Base-by-base conservation (phyloP, 2,797 vertebrate genomes). In the Sebastes hopkinsi region DNA sequence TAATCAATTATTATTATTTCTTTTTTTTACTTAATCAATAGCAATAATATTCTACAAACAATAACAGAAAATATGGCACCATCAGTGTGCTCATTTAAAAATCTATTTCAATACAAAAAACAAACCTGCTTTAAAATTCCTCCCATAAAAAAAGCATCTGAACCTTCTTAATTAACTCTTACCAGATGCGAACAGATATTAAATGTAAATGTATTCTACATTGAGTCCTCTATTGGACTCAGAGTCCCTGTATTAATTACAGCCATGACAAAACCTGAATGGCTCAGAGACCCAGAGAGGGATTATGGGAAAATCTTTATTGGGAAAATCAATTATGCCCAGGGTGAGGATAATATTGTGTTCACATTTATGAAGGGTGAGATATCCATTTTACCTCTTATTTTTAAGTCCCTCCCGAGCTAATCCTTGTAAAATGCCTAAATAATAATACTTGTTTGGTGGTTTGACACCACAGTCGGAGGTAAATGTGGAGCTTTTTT, bases 151-250 rank as follows among this genome's bases (percentile, higher is more conserved):
- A 79, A 20, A 25, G 6, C 79, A 82, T 36, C 77, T 83, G 79
- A 67, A 60, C 65, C 70, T 2, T 69, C 72, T 42, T 87, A 84
- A 92, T 87, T 60, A 87, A 36, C 27, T 75, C 62, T 16, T 14
- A 62, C 59, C 87, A 91, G 82, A 81, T 85, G 84, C 73, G 29
- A 52, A 61, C n/a, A 29, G 42, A 84, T 60, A 73, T 81, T 81
- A 68, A 76, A 89, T 91, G 80, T 34, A 88, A 87, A 89, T 86
- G 8, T 81, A 89, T 89, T 87, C 70, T 27, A 61, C 77, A 84
- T 36, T 6, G 58, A 76, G 32, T 67, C 69, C 20, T 80, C 50
- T 54, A 65, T 67, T 85, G 75, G 71, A 80, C 77, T 27, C 42
- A 18, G 13, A 67, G 67, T 29, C 60, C 23, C 56, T 55, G 72